phyloP scores from a whole-genome alignment of 2,888 invertebrate genomes.

The Philaethria dido region DNA sequence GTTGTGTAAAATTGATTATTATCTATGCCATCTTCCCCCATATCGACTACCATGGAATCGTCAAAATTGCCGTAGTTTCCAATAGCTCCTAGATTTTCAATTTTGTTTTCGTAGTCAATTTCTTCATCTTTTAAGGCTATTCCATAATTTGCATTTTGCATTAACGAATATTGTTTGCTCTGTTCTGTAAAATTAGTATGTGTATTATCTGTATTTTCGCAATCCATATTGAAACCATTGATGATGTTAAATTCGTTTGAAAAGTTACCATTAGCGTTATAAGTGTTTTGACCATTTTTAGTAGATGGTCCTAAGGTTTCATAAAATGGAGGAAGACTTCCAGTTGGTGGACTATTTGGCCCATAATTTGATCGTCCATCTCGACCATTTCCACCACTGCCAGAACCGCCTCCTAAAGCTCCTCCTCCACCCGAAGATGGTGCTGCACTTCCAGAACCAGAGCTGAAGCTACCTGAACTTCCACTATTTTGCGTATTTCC shows the following conservation, averaged over 20 bases:
- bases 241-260: slow-evolving; percentile 88
- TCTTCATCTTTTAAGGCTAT: slow-evolving; percentile 91
- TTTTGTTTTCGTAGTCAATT: slow-evolving; percentile 90
- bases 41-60: slow-evolving; percentile 93
- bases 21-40: slow-evolving; percentile 90
- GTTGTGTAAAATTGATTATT: slow-evolving; percentile 93
- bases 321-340: slow-evolving; percentile 94
- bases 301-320: slow-evolving; percentile 87
- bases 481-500: slow-evolving; percentile 80
- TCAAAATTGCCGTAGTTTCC: slow-evolving; percentile 87
- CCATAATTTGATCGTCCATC: slow-evolving; percentile 94
- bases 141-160: slow-evolving; percentile 93
- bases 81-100: slow-evolving; percentile 86
- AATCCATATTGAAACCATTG: slow-evolving; percentile 89
- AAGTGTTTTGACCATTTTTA: slow-evolving; percentile 90
- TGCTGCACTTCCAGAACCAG: slow-evolving; percentile 81
- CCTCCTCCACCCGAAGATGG: slow-evolving; percentile 85
- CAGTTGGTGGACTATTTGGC: slow-evolving; percentile 94
- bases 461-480: slow-evolving; percentile 80
- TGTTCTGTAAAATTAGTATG: slow-evolving; percentile 75
- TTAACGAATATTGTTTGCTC: slow-evolving; percentile 89
- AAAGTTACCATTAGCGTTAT: slow-evolving; percentile 87
- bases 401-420: slow-evolving; percentile 87
- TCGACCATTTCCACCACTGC: slow-evolving; percentile 90
- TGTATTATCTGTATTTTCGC: slow-evolving; percentile 87